Conservation (phyloP, 2,888 invertebrate genomes). For the Erynnis tages region DNA sequence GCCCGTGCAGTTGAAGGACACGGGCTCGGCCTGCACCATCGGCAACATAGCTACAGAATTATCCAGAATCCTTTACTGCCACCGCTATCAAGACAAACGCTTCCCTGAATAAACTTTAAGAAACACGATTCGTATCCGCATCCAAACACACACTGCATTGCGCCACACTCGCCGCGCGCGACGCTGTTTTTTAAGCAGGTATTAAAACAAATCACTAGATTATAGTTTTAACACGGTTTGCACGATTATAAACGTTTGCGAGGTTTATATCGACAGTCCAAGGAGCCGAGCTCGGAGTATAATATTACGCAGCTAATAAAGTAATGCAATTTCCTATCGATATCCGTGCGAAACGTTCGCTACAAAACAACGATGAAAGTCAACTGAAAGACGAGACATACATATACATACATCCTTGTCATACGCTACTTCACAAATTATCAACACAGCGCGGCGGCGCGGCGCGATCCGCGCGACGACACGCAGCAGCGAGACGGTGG, state of each 20-base stretch:
- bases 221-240: constrained; percentile 8
- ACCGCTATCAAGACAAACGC: constrained; percentile 54
- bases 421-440: constrained; percentile 71
- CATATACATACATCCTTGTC: constrained; percentile 80
- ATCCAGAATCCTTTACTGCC: constrained; percentile 54
- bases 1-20: constrained; percentile 67
- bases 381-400: constrained; percentile 81
- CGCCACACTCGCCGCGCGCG: constrained; percentile 75
- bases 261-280: constrained; percentile 32
- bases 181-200: constrained; percentile 55
- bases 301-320: constrained; percentile 73
- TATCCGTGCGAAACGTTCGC: constrained; percentile 79
- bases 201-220: constrained; percentile 36
- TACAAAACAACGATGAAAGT: constrained; percentile 80
- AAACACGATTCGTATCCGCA: constrained; percentile 67
- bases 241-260: constrained; percentile 7
- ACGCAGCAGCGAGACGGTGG: constrained; percentile 50
- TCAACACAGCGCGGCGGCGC: constrained; percentile 58
- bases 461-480: constrained; percentile 49
- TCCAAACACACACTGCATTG: constrained; percentile 79
- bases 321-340: constrained; percentile 75
- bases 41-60: constrained; percentile 72
- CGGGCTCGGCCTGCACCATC: constrained; percentile 72
- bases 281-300: constrained; percentile 61
- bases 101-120: constrained; percentile 59